These are phyloP conservation scores for Echinarachnius parma DNA, from an alignment of 53 echinoderm and acorn worm species.

Conservation along the genomic window DNA sequence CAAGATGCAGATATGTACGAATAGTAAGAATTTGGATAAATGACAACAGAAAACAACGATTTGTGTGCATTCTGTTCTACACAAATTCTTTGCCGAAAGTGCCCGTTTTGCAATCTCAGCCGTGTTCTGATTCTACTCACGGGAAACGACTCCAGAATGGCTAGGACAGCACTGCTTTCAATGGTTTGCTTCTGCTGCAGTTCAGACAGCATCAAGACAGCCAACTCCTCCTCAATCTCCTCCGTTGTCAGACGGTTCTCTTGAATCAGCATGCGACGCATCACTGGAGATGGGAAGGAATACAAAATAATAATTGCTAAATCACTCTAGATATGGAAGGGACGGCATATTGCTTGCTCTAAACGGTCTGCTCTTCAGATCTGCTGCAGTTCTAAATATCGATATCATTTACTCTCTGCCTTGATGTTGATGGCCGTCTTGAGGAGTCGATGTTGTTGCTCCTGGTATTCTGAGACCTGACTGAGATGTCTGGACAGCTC, in stretches of 20 bases:
- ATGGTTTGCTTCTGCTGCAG: conserved; percentile 80
- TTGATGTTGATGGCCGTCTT: conserved; percentile 62
- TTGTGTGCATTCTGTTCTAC: too few species aligned
- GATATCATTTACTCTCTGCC: conserved; percentile 82
- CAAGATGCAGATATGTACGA: too few species aligned
- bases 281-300: too few species aligned
- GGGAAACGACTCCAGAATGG: conserved; percentile 40
- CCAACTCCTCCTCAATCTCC: conserved; percentile 65
- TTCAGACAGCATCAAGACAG: conserved; percentile 67
- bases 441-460: conserved; percentile 65
- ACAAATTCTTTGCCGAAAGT: too few species aligned
- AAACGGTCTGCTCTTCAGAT: too few species aligned
- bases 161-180: conserved; percentile 65
- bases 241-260: conserved; percentile 43
- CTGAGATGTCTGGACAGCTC: conserved; percentile 55
- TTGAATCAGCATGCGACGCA: conserved; percentile 48
- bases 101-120: neutral
- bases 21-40: too few species aligned
- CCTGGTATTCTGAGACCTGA: conserved; percentile 58
- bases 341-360: too few species aligned
- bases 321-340: too few species aligned
- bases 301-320: too few species aligned
- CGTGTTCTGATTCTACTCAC: neutral
- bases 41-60: too few species aligned
- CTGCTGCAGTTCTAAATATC: too few species aligned